Evolutionary conservation across 2,113 vertebrate species (phyloP), one percentile per base, ranked within the genome.

Genomic region (Leptodactylus fuscus): DNA sequence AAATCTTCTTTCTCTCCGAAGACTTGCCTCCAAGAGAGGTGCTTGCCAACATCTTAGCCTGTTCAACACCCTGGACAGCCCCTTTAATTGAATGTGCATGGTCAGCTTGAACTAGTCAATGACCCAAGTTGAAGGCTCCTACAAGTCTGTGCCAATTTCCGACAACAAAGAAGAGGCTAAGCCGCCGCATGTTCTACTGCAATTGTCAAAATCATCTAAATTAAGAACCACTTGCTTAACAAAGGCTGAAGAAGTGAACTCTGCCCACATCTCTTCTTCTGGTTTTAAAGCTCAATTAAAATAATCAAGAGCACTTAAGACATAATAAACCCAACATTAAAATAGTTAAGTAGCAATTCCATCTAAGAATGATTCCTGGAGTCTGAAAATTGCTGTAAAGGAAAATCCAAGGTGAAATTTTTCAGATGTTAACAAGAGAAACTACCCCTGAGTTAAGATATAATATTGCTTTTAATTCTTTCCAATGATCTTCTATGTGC

Each of bases 391-490:
- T 49, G n/a, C 48, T 71, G 3, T 32, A 78, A 44, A 12, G 32
- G 4, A 77, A 77, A 79, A 48, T 48, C 24, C 24, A 67, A 32
- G 13, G 41, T 46, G 27, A 81, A 81, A 81, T 29, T 24, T n/a
- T 65, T 48, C 48, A 62, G 55, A 65, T 67, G 58, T 49, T 81
- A 81, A 81, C 60, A 20, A 81, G 79, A 69, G 29, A 81, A 81
- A 69, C 79, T 81, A 27, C 60, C 65, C 65, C 27, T 27, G 41
- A 62, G 53, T 67, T 49, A 81, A 34, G 27, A 27, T 44, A 49
- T 49, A 48, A 69, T 69, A 81, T 69, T 81, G 38, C 38, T 67
- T 48, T 81, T 81, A 11, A 81, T 81, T 65, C 79, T 67, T 67
- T 34, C 27, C 49, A 44, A n/a, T 12, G 32, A 67, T 70, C 62